phyloP scores from a whole-genome alignment of 1,140 invertebrate species.

The Papilio aristodemus region DNA sequence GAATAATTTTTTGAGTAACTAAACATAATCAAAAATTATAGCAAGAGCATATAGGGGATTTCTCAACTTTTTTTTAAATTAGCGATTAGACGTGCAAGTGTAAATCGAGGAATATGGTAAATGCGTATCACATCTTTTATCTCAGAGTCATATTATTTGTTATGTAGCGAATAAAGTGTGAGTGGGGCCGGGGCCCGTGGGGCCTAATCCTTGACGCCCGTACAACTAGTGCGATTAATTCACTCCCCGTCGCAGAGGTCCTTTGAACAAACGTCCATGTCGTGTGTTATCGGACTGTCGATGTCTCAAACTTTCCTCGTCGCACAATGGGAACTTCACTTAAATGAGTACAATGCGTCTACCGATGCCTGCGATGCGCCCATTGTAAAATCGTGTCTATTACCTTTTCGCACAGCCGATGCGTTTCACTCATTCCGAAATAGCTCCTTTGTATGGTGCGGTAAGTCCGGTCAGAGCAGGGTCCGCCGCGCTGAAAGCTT shows the following conservation, averaged over 20 bases:
- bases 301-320: conserved; percentile 69
- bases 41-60: no score
- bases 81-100: no score
- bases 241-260: conserved; percentile 58
- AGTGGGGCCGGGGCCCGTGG: background rate
- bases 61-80: no score
- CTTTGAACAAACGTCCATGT: conserved; percentile 63
- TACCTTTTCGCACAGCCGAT: conserved; percentile 36
- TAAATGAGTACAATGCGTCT: conserved; percentile 61
- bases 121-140: background rate
- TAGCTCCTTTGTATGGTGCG: conserved; percentile 18
- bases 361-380: conserved; percentile 53
- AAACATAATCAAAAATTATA: no score
- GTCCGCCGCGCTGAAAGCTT: background rate
- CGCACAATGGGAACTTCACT: conserved; percentile 66
- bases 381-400: conserved; percentile 59
- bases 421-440: conserved; percentile 33
- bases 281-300: conserved; percentile 61
- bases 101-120: no score
- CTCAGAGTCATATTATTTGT: background rate
- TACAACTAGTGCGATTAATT: conserved; percentile 55
- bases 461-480: background rate
- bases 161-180: background rate
- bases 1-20: no score
- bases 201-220: conserved; percentile 35